A percentile compares a stretch with the other conserved stretches of the same genome.
phyloP scores from a whole-genome alignment of 2,888 invertebrate species.

The Leucania comma region DNA sequence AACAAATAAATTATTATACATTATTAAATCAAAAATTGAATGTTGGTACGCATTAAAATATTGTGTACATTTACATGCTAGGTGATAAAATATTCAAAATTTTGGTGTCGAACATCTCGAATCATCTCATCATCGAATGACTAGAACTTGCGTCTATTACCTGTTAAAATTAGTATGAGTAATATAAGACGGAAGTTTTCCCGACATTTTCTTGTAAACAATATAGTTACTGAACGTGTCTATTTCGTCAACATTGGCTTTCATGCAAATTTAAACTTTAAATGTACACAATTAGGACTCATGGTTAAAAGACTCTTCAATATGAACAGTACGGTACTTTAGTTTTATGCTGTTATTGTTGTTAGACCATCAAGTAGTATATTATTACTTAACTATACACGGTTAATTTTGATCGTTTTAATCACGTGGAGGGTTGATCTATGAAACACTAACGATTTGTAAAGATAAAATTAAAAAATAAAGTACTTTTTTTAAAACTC shows the following conservation, averaged over 20 bases:
- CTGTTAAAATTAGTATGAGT: slow-evolving; percentile 22
- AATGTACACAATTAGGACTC: background rate
- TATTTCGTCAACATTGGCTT: slow-evolving; percentile 37
- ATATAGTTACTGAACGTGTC: slow-evolving; percentile 24
- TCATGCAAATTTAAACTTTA: slow-evolving; percentile 32
- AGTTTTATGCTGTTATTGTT: slow-evolving; percentile 11
- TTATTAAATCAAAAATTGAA: no score
- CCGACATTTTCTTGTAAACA: slow-evolving; percentile 49
- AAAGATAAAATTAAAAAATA: no score
- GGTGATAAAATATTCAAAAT: background rate
- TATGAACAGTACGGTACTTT: background rate
- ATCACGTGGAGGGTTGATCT: no score
- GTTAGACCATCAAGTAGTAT: background rate
- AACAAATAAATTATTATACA: no score
- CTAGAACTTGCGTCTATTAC: slow-evolving; percentile 24
- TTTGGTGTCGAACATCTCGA: background rate
- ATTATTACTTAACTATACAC: no score
- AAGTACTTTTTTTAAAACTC: no score
- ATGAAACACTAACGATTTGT: no score
- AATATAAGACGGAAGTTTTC: slow-evolving; percentile 51
- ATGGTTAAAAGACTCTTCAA: background rate
- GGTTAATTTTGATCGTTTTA: no score
- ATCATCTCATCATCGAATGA: no score
- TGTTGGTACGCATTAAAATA: no score
- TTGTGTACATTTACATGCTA: background rate